Evolutionary conservation across 2,888 invertebrate species (phyloP), one percentile per base, ranked within the genome.

Genomic region (Nymphalis polychloros): DNA sequence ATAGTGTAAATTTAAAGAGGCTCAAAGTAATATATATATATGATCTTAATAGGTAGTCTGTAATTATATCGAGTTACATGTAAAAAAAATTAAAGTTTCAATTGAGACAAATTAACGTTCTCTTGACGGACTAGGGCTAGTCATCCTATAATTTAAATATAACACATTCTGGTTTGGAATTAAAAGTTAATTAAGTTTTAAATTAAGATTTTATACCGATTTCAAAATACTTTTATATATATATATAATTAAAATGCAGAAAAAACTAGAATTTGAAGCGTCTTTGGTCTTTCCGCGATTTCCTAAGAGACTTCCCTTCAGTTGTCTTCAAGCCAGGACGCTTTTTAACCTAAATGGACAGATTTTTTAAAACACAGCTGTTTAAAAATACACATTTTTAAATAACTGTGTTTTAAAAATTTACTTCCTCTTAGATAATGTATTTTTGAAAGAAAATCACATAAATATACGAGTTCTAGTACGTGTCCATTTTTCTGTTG

Each of bases 281-380:
- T 35, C 65, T 60, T 52, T 60, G 59, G 65, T 60, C 60, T 59
- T 59, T 64, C 49, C 31, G 60, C 60, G 65, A 65, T 65, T 65
- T 60, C 65, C 60, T 60, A 60, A 60, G 65, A 65, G 59, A 65
- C 47, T 60, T 65, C 59, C 52, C 52, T 52, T 65, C 52, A 46
- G 50, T 52, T 59, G 52, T 52, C 17, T 27, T 23, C 52, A 52
- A 52, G 52, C 23, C 23, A 52, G 52, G 52, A 52, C 7, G 52
- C 27, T 52, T 52, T 52, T 52, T 52, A 52, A 52, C 52, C 47
- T 59, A 59, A 65, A 59, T 65, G 50, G 46, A 35, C 52, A 16
- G 52, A 59, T 60, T 60, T 65, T 60, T 65, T 23, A n/a, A n/a
- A n/a, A n/a, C n/a, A n/a, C n/a, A n/a, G n/a, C n/a, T n/a, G n/a